Evolutionary conservation across 1,140 invertebrate genomes (phyloP), one percentile per base, ranked within the genome.

Genomic region (Ceratoteleas bidentatus): DNA sequence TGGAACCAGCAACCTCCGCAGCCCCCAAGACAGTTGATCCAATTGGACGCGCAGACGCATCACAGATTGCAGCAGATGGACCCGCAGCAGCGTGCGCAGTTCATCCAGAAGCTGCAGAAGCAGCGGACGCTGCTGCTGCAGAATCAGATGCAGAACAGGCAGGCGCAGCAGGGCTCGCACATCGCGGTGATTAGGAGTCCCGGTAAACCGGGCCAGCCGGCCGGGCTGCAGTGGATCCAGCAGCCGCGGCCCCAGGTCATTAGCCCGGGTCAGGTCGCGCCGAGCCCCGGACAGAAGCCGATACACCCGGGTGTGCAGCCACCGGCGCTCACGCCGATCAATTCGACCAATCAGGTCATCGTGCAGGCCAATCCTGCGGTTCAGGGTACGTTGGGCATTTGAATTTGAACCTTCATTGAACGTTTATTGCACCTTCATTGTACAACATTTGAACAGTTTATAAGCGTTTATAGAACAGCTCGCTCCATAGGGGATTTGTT

Each of bases 51-150:
- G 6, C 95, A 96, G 76, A 96, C 95, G 3, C 95, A 96, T 85
- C 95, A 95, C n/a, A 95, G 96, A 76, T 88, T 96, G 32, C 95
- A 96, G 84, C 95, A 96, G 64, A 94, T 97, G 93, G 95, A 96
- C 85, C 95, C 95, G 0, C 93, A 95, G 62, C 95, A 96, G 79
- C 92, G 95, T 33, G 94, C 95, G 3, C 92, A 96, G 85, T 96
- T 96, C 83, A 94, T 96, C 0, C 94, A 95, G 6, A 95, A 95
- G 84, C 89, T 96, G 40, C 95, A 96, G 81, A 95, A 95, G 83
- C 93, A 95, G 53, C 90, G 94, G 49, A 94, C 93, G 72, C 87
- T 95, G 3, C 60, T 92, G 5, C 83, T 93, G 36, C 93, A 93
- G 68, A 89, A 92, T 4, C 91, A 93, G 32, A 88, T 93, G 87